phyloP scores from a whole-genome alignment of 2,888 invertebrate genomes.

The Cerceris rybyensis region DNA sequence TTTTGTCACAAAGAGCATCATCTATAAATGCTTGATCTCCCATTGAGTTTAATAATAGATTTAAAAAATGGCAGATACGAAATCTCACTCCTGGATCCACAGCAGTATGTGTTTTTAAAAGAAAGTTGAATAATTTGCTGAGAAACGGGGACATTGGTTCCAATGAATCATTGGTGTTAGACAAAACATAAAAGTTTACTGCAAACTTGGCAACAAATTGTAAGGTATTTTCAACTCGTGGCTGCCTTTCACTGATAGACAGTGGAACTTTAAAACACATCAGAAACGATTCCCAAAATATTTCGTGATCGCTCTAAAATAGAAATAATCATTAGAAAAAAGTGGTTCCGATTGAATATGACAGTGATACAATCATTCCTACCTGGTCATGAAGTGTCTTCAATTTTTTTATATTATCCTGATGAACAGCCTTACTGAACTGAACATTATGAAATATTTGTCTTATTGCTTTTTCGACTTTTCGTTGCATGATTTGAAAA shows the following conservation, averaged over 20 bases:
- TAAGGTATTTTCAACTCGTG: conserved; percentile 87
- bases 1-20: conserved; percentile 88
- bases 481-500: conserved; percentile 23
- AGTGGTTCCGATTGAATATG: not conserved
- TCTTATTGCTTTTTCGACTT: conserved; percentile 21
- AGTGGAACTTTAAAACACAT: conserved; percentile 86
- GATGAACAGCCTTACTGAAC: conserved; percentile 86
- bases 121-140: conserved; percentile 85
- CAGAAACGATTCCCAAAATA: conserved; percentile 86
- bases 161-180: conserved; percentile 81
- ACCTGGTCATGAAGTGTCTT: conserved; percentile 86
- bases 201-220: conserved; percentile 89
- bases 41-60: conserved; percentile 88
- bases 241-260: conserved; percentile 86
- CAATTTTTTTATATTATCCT: conserved; percentile 85
- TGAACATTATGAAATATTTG: conserved; percentile 86
- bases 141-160: conserved; percentile 83
- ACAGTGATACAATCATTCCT: conserved; percentile 62
- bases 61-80: conserved; percentile 90
- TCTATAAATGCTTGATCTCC: conserved; percentile 90
- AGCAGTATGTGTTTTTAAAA: conserved; percentile 84
- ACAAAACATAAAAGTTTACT: conserved; percentile 82
- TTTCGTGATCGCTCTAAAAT: conserved; percentile 83
- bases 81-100: conserved; percentile 85
- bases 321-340: conserved; percentile 4